Evolutionary conservation across 2,113 vertebrate genomes (phyloP).

Genomic region (Brevimyrus niger): DNA sequence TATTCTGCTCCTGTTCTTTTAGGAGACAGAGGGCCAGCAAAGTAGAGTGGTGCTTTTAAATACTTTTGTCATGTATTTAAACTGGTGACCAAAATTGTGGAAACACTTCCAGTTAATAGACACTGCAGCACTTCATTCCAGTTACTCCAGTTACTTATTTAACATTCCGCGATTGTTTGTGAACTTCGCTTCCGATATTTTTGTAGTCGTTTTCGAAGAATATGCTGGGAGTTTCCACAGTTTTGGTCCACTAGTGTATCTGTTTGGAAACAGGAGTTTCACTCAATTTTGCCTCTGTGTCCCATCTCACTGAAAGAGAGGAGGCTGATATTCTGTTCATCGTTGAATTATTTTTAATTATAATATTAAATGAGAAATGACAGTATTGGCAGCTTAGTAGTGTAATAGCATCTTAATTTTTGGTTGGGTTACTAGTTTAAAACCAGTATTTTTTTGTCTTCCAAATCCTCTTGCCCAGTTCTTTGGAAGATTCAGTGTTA

Average conservation of each 20-base stretch:
- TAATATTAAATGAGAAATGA: not conserved
- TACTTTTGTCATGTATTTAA: conserved; percentile 33
- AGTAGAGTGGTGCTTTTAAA: conserved; percentile 25
- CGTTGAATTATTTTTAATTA: conserved; percentile 3
- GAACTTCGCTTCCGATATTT: not conserved
- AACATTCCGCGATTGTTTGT: not conserved
- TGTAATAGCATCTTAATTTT: not conserved
- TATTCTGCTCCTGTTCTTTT: conserved; percentile 23
- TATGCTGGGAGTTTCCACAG: not conserved
- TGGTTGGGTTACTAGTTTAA: not conserved
- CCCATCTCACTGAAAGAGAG: conserved; percentile 21
- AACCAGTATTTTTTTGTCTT: too few relatives aligned
- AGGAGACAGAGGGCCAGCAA: conserved; percentile 11
- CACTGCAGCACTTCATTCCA: not conserved
- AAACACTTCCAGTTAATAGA: not conserved
- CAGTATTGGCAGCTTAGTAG: not conserved
- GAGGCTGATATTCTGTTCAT: not conserved
- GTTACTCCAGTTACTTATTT: not conserved
- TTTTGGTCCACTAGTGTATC: conserved; percentile 25
- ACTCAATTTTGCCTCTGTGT: conserved; percentile 36
- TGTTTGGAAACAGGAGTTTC: conserved; percentile 43
- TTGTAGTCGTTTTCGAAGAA: too few relatives aligned
- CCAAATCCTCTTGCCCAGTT: not conserved
- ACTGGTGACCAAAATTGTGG: not conserved
- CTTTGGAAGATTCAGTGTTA: not conserved